Evolutionary conservation across 1,140 invertebrate species (phyloP).

Genomic region (Halesus radiatus): DNA sequence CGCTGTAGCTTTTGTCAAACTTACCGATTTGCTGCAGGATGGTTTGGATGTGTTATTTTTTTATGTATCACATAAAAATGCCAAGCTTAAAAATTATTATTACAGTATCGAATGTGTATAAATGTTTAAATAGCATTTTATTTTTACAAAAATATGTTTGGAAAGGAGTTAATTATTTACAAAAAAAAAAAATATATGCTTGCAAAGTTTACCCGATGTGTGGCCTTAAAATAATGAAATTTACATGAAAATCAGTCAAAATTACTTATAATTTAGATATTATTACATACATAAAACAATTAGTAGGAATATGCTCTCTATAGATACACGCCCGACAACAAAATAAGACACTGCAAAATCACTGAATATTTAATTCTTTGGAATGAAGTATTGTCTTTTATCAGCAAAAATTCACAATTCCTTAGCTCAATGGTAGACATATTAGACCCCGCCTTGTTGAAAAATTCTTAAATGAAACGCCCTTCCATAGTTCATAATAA

Average conservation of each 20-base stretch:
- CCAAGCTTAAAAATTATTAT: too few species aligned
- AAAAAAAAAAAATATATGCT: neutral
- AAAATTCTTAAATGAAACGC: neutral
- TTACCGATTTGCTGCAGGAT: too few species aligned
- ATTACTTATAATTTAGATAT: neutral
- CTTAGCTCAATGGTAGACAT: neutral
- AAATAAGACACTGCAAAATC: constrained; percentile 44
- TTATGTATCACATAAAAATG: too few species aligned
- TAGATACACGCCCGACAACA: constrained; percentile 10
- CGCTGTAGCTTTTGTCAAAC: neutral
- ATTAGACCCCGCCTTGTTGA: neutral
- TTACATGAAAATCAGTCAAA: constrained; percentile 25
- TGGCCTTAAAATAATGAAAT: neutral
- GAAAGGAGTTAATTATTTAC: neutral
- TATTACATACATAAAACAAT: neutral
- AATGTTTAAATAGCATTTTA: neutral
- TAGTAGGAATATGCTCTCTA: neutral
- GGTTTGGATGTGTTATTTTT: too few species aligned
- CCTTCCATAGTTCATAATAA: neutral
- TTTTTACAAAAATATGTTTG: constrained; percentile 6
- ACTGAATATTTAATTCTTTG: constrained; percentile 41
- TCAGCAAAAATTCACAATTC: constrained; percentile 24
- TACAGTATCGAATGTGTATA: neutral
- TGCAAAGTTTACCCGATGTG: neutral
- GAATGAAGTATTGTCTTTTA: constrained; percentile 44